Base-by-base conservation (phyloP, 2,113 vertebrate species). In the Crypturellus undulatus region DNA sequence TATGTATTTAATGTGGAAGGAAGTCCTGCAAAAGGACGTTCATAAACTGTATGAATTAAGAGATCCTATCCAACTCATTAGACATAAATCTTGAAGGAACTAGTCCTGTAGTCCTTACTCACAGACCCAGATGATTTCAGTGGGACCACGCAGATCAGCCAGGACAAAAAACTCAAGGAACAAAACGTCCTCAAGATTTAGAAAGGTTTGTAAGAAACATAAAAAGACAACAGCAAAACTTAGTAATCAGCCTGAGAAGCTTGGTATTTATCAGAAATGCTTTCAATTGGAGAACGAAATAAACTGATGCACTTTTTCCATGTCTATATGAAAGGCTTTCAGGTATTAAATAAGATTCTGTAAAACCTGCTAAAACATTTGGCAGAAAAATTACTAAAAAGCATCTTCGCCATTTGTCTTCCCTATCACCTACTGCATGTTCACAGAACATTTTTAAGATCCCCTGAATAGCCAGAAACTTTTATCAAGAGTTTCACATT, bases 11-110 rank as follows among this genome's bases (percentile, higher is more conserved):
- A 92, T 59, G 90, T 40, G 95, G 88, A 93, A 94, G 90, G 73
- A 96, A 94, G 92, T 95, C 80, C 90, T 95, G n/a, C 73, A 97
- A 86, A 70, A 91, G 40, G 80, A 70, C 42, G 93, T 63, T 83
- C 65, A 92, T 72, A 84, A 93, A 94, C 83, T 92, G 70, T 79
- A 94, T 79, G 85, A 92, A 96, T 94, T 89, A 90, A 93, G 85
- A 97, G 79, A 78, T 70, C 89, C 77, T 54, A 79, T 90, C 93
- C 93, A 96, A 86, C 72, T 68, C 34, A 64, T 79, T 60, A 84
- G 88, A 84, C 83, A 90, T 96, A 90, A 95, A 94, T 96, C 93
- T 87, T 95, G 58, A 92, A 92, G 82, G 30, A 95, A 88, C 85
- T 60, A 85, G 67, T 26, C 68, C 79, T 90, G 40, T 42, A 88